Percentiles rank a stretch among this genome's conserved stretches.
Conservation (phyloP, 1,140 invertebrate species). For the Plutomurus gul region DNA sequence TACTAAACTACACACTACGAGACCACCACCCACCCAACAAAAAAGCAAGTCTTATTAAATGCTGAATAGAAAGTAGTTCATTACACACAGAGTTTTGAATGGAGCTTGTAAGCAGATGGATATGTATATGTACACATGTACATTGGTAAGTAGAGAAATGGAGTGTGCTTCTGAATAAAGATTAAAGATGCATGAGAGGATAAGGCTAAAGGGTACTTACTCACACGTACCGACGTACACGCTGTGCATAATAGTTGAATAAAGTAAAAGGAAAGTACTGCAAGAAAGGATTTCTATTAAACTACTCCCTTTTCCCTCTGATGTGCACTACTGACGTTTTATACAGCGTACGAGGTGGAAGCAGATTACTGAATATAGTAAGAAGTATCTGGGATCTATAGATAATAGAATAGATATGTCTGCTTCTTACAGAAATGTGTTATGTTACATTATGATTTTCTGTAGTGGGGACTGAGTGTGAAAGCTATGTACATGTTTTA, state of each 20-base stretch:
- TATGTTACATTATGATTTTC: not conserved
- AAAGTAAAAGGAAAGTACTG: not conserved
- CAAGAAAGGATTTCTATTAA: not conserved
- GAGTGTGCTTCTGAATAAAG: not conserved
- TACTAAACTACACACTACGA: too few species aligned
- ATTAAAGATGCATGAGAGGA: conserved; percentile 1
- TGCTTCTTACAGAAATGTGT: not conserved
- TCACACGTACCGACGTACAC: not conserved
- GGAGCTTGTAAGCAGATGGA: not conserved
- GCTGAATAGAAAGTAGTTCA: too few species aligned
- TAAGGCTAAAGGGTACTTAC: not conserved
- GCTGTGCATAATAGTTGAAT: not conserved
- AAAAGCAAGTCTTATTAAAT: too few species aligned
- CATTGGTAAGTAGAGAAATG: too few species aligned
- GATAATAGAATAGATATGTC: too few species aligned
- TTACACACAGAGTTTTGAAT: too few species aligned
- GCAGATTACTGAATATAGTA: too few species aligned
- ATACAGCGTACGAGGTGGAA: too few species aligned
- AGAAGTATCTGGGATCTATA: too few species aligned
- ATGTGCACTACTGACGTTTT: too few species aligned
- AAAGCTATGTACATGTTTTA: not conserved
- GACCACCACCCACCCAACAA: too few species aligned
- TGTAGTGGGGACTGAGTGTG: not conserved
- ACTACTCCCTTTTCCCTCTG: too few species aligned
- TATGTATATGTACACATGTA: not conserved